These are phyloP conservation scores for Urocitellus parryii DNA, from an alignment of 2,113 vertebrate species.

Conservation along the genomic window DNA sequence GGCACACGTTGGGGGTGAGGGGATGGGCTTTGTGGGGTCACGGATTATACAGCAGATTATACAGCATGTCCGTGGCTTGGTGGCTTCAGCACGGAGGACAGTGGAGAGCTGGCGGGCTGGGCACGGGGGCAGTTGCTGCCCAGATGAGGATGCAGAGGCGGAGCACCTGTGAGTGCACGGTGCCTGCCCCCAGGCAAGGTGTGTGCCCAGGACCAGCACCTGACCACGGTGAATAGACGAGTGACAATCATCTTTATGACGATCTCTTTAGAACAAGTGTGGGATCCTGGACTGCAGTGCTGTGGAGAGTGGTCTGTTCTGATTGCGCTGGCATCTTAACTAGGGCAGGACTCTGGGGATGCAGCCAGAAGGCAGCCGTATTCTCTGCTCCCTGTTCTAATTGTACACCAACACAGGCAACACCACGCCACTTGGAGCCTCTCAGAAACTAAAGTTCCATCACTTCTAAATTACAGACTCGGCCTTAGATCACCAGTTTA, in stretches of 20 bases:
- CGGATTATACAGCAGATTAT: not conserved
- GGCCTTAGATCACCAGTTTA: not conserved
- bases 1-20: fast-evolving
- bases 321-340: fast-evolving
- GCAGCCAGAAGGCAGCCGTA: no score
- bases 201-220: not conserved
- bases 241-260: fast-evolving
- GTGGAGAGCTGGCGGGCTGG: not conserved
- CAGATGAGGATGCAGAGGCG: fast-evolving
- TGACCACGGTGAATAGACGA: no score
- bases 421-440: fast-evolving
- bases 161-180: not conserved
- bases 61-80: no score
- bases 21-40: not conserved
- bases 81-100: fast-evolving
- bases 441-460: not conserved
- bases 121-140: no score
- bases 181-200: not conserved
- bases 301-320: fast-evolving
- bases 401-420: not conserved
- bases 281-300: not conserved
- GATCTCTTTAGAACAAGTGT: not conserved
- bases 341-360: not conserved
- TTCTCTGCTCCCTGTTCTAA: no score
- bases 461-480: not conserved